Base-by-base conservation (phyloP, 2,797 vertebrate genomes). In the Simalia tracyae region DNA sequence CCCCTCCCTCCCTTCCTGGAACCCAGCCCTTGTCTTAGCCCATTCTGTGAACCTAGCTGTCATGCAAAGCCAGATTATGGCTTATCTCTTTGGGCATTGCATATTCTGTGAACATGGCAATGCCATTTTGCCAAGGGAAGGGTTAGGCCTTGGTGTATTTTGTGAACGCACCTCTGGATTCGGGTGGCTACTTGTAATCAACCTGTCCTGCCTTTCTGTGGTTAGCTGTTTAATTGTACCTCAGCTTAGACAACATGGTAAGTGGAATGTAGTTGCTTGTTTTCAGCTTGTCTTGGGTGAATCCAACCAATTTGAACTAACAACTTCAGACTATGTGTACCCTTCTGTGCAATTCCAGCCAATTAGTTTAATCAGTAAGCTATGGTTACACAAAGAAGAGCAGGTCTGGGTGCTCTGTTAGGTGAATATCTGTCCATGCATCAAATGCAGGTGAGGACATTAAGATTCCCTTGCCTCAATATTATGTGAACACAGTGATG, bases 341-440 rank as follows among this genome's bases (percentile, higher is more conserved):
- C n/a, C 28, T n/a, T 31, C 64, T 2, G 10, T 68, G 28, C 31
- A 5, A 19, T 76, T 2, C 17, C 31, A 9, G 68, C 68, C 17
- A 72, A 36, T 72, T 72, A 9, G 31, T 76, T 76, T 2, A 76
- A 76, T 42, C 31, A 9, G 15, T 19, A 42, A 76, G 31, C 31
- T 42, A 42, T 19, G 68, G 36, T 76, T 76, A 76, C 36, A 31
- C 68, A 0, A 9, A 42, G 68, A 36, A 42, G 68, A 76, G 31
- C 14, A 1, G 2, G 31, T 17, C 0, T 19, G 31, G 36, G 68
- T 19, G 15, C 68, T 22, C 1, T 0, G 6, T 17, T 72, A 19
- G 31, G 68, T 19, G 19, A 42, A 19, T 7, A 76, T 8, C 31
- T 31, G 6, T 9, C 15, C 68, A 8, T 0, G 2, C 8, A 31